Evolutionary conservation across 1,140 invertebrate genomes (phyloP).

Genomic region (Drosophila watanabei): DNA sequence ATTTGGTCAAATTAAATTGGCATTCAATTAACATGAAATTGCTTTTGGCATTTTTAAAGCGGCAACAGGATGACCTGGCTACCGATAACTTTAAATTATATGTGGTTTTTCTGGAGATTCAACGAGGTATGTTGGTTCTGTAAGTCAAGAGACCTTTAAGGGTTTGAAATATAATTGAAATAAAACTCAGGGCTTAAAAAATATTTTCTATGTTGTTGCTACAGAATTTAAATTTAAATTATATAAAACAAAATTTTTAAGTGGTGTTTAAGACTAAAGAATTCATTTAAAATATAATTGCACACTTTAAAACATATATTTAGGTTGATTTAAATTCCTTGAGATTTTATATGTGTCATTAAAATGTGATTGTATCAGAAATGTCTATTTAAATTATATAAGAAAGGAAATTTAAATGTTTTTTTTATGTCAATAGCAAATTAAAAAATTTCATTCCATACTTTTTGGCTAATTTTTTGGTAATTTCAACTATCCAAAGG

Average conservation of each 20-base stretch:
- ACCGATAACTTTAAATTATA: neutral
- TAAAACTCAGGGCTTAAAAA: neutral
- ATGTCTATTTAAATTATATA: no score
- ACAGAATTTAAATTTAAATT: neutral
- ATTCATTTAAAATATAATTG: neutral
- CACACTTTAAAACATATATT: neutral
- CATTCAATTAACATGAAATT: conserved; percentile 57
- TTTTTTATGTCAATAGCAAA: no score
- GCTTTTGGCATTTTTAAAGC: conserved; percentile 57
- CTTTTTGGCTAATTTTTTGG: no score
- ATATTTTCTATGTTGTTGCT: neutral
- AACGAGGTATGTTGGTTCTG: no score
- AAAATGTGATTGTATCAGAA: no score
- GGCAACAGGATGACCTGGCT: conserved; percentile 10
- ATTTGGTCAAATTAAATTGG: conserved; percentile 60
- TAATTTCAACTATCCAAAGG: no score
- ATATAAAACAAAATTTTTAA: neutral
- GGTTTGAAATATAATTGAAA: neutral
- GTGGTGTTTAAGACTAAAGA: no score
- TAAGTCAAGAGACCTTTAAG: no score
- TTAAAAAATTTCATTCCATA: no score
- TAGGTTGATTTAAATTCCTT: neutral
- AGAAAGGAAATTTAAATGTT: no score
- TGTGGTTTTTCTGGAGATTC: no score
- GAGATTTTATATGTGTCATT: neutral